Evolutionary conservation across 2,888 invertebrate genomes (phyloP).

Genomic region (Trichopoda pennipes): DNA sequence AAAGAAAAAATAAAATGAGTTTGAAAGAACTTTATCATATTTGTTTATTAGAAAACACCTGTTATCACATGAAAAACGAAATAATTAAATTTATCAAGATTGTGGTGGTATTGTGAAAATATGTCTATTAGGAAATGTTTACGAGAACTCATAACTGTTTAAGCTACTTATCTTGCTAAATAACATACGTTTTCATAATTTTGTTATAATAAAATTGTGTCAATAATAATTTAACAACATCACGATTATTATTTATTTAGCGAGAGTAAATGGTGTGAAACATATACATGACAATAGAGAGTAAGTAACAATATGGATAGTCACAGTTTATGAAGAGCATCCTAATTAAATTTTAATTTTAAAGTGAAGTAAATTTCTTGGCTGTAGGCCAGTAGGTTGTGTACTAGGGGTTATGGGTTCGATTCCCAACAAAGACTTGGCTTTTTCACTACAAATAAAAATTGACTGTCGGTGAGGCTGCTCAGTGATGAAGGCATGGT

Average conservation of each 20-base stretch:
- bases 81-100: constrained; percentile 24
- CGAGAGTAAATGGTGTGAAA: constrained; percentile 17
- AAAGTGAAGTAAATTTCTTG: too few species aligned
- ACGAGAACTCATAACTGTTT: constrained; percentile 39
- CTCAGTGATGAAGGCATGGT: too few species aligned
- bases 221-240: constrained; percentile 41
- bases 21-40: background rate
- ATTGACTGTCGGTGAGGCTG: too few species aligned
- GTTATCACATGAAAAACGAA: constrained; percentile 4
- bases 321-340: constrained; percentile 11
- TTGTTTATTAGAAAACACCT: constrained; percentile 18
- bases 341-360: too few species aligned
- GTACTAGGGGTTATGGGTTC: too few species aligned
- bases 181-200: constrained; percentile 8
- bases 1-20: background rate
- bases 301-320: background rate
- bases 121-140: constrained; percentile 31
- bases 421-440: too few species aligned
- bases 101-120: constrained; percentile 18
- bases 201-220: constrained; percentile 36
- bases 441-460: too few species aligned
- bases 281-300: background rate
- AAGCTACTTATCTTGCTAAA: constrained; percentile 50
- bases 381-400: too few species aligned
- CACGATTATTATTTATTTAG: constrained; percentile 26